Percentiles rank a stretch among this genome's conserved stretches.
These are phyloP conservation scores for Dasysyrphus albostriatus DNA, from an alignment of 2,888 invertebrate species.

Conservation along the genomic window DNA sequence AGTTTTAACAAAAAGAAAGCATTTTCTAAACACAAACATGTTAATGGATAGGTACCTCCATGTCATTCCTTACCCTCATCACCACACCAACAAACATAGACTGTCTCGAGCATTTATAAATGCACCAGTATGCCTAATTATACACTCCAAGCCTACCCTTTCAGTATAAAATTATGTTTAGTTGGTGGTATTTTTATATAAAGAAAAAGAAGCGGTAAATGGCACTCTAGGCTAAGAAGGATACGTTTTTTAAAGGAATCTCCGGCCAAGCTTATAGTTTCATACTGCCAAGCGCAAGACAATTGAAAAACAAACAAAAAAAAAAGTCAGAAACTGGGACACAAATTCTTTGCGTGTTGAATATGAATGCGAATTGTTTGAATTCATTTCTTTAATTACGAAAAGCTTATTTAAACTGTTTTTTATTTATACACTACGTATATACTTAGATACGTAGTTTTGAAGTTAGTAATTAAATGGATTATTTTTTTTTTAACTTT, in stretches of 20 bases:
- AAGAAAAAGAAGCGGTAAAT: conserved; percentile 39
- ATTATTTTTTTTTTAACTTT: conserved; percentile 19
- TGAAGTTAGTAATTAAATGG: conserved; percentile 21
- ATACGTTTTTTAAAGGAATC: conserved; percentile 55
- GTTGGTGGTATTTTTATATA: background rate
- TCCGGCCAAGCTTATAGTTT: conserved; percentile 46
- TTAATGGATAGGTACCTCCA: background rate
- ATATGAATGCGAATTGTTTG: conserved; percentile 46
- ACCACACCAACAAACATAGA: conserved; percentile 44
- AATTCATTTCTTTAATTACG: conserved; percentile 34
- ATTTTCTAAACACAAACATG: background rate
- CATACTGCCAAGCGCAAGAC: conserved; percentile 10
- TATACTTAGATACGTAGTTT: background rate
- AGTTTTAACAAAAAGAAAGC: background rate
- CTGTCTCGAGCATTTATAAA: conserved; percentile 63
- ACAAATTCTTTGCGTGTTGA: conserved; percentile 52
- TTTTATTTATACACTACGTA: background rate
- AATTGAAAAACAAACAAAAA: conserved; percentile 26
- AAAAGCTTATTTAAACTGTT: conserved; percentile 41
- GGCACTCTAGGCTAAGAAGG: conserved; percentile 64
- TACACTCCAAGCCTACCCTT: conserved; percentile 37
- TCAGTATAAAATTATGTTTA: background rate
- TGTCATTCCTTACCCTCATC: conserved; percentile 4
- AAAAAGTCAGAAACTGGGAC: conserved; percentile 51
- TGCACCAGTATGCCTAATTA: conserved; percentile 57